A percentile compares a stretch with the other conserved stretches of the same genome.
Evolutionary conservation across 2,113 vertebrate species (phyloP).

Genomic region (Hemibagrus wyckioides): DNA sequence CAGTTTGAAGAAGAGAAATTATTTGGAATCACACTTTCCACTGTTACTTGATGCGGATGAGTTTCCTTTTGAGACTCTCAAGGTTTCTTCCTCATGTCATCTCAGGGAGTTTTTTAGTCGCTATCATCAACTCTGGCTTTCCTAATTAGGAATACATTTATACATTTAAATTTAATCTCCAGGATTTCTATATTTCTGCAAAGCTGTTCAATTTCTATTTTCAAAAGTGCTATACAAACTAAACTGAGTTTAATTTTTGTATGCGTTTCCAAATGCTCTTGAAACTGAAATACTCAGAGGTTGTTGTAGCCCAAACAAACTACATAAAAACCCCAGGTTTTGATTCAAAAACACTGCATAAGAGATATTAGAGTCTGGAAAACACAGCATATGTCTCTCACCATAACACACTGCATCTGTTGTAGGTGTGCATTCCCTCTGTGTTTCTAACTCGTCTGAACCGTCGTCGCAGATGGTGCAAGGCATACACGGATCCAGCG

Average conservation of each 20-base stretch:
- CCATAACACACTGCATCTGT: slow-evolving; percentile 82
- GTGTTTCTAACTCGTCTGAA: slow-evolving; percentile 63
- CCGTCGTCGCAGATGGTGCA: slow-evolving; percentile 91
- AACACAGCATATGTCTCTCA: slow-evolving; percentile 61
- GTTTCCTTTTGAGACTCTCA: background rate
- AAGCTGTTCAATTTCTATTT: background rate
- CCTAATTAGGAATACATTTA: background rate
- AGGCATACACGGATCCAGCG: slow-evolving; percentile 92
- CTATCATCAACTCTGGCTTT: background rate
- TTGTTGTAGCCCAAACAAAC: background rate
- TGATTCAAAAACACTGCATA: background rate
- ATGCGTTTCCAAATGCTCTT: background rate
- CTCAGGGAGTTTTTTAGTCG: background rate
- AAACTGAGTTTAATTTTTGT: background rate
- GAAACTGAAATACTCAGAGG: background rate
- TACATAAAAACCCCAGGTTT: background rate
- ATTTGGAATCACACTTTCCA: background rate
- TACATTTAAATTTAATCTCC: background rate
- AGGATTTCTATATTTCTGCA: background rate
- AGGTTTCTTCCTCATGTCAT: background rate
- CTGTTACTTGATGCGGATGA: background rate
- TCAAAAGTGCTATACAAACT: background rate
- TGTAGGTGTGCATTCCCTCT: slow-evolving; percentile 74
- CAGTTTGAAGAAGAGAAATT: background rate
- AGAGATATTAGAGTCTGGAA: background rate